Evolutionary conservation across 2,113 vertebrate genomes (phyloP).

Genomic region (Tyrannus savana): DNA sequence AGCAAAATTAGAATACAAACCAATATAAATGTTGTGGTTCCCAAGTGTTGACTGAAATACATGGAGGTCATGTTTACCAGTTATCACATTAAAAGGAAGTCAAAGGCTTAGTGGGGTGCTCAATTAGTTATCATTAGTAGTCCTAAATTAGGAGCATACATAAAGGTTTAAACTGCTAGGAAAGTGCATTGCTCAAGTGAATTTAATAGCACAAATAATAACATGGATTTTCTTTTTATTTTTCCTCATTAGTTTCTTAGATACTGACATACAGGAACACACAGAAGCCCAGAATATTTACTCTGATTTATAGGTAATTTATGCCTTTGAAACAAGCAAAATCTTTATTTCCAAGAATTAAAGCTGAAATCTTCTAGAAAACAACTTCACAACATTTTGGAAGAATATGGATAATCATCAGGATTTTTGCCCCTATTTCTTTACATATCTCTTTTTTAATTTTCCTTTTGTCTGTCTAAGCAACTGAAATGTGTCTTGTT

Average conservation of each 20-base stretch:
- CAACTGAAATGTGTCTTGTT: background rate
- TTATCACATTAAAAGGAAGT: background rate
- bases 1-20: slow-evolving; percentile 17
- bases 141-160: background rate
- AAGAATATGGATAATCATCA: background rate
- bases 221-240: background rate
- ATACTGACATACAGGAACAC: background rate
- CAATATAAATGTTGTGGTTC: background rate
- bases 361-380: background rate
- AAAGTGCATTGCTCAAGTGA: background rate
- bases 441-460: background rate
- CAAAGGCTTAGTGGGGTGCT: background rate
- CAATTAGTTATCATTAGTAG: background rate
- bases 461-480: background rate
- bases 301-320: background rate
- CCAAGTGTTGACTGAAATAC: background rate
- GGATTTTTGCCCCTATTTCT: background rate
- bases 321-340: background rate
- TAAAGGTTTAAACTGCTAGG: background rate
- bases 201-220: background rate
- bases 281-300: background rate
- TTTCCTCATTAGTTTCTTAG: background rate
- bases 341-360: background rate
- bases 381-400: background rate
- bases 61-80: background rate